Percentiles rank a stretch among this genome's conserved stretches.
These are phyloP conservation scores for Gorsachius goisagi DNA, from an alignment of 2,113 vertebrate genomes.

Conservation along the genomic window DNA sequence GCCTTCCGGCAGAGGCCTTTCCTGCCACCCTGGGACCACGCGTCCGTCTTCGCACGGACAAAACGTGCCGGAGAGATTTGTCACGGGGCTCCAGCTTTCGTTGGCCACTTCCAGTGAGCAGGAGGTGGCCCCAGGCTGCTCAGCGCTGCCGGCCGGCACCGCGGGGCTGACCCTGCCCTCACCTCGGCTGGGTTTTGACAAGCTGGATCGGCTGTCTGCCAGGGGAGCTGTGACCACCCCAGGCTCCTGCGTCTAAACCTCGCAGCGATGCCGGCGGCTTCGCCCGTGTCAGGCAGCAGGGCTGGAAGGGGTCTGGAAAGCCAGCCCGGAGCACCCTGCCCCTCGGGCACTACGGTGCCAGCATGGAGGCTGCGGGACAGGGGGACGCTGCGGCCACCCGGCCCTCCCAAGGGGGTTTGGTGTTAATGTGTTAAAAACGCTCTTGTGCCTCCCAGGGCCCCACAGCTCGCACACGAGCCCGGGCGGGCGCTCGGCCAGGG, in stretches of 20 bases:
- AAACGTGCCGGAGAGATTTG: background rate
- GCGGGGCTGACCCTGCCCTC: background rate
- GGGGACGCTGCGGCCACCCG: background rate
- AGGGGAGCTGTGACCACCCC: background rate
- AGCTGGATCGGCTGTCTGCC: background rate
- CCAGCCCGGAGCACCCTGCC: background rate
- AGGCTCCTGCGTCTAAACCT: background rate
- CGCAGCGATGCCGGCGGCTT: accelerated
- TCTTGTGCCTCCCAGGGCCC: background rate
- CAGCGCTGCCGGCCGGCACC: accelerated
- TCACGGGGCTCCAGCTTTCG: background rate
- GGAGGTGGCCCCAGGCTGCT: accelerated
- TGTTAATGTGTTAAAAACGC: background rate
- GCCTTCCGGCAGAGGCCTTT: background rate
- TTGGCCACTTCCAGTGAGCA: background rate
- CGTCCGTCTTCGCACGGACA: background rate
- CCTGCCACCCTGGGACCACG: accelerated
- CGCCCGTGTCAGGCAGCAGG: accelerated
- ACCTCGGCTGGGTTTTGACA: background rate
- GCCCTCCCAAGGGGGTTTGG: accelerated
- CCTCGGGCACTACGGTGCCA: background rate
- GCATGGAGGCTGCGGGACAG: background rate
- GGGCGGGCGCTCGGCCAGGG: background rate
- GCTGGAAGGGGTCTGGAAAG: background rate
- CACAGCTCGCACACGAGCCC: background rate